Evolutionary conservation across 1,140 invertebrate species (phyloP).

Genomic region (Drosophila novamexicana): DNA sequence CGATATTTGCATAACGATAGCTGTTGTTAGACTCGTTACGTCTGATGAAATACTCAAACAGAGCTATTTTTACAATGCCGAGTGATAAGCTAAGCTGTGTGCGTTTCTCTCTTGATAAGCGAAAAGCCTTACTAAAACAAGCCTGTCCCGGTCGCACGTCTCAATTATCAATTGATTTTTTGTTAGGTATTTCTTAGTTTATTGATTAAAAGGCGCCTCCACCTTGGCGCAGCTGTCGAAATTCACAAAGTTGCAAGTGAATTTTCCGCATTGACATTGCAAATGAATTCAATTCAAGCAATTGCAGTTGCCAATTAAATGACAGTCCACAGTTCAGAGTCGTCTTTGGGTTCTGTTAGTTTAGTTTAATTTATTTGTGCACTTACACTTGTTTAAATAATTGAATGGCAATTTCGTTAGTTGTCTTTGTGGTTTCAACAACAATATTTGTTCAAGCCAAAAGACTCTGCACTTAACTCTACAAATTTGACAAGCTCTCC

Average conservation of each 20-base stretch:
- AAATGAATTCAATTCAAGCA: constrained; percentile 12
- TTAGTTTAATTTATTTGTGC: constrained; percentile 40
- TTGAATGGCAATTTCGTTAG: constrained; percentile 60
- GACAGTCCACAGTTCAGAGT: constrained; percentile 1
- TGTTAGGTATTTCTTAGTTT: not conserved
- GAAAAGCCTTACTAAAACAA: not conserved
- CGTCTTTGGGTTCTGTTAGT: constrained; percentile 4
- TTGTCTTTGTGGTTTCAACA: constrained; percentile 43
- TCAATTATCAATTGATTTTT: constrained; percentile 29
- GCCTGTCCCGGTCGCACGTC: constrained; percentile 13
- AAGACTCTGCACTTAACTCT: constrained; percentile 37
- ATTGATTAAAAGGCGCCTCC: constrained; percentile 21
- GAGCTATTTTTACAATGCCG: constrained; percentile 10
- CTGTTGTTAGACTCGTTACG: not conserved
- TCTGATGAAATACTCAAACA: constrained; percentile 24
- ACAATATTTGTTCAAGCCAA: constrained; percentile 73
- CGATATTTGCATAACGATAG: too few relatives aligned
- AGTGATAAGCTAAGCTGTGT: constrained; percentile 30
- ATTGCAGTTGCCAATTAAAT: constrained; percentile 25
- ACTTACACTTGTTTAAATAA: constrained; percentile 69
- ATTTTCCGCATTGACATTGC: constrained; percentile 19
- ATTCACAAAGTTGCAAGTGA: constrained; percentile 16
- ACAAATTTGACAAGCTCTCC: not conserved
- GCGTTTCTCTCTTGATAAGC: not conserved
- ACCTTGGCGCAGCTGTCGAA: constrained; percentile 13